Base-by-base conservation (phyloP, 2,888 invertebrate genomes). In the Tachina lurida region DNA sequence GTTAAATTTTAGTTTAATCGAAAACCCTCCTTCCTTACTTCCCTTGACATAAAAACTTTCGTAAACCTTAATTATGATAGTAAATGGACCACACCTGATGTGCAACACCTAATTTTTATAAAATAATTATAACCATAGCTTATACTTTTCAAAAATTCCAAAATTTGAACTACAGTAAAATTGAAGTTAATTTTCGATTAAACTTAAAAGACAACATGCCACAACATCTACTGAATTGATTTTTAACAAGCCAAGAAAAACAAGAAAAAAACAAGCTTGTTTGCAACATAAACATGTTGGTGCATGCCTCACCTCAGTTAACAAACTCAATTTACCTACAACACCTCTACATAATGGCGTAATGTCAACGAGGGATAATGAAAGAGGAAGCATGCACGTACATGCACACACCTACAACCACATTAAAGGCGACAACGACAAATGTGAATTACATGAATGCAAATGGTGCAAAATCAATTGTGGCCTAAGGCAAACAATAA, bases 201-300 rank as follows among this genome's bases (percentile, higher is more conserved):
- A n/a, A n/a, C 39, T 60, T 60, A 2, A 39, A 43, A n/a, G 12
- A n/a, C n/a, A 41, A 43, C 74, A 81, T 74, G 41, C 73, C 81
- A 68, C 73, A 73, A 56, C 77, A 68, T 77, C 63, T 81, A 73
- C 77, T 41, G 17, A 73, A 73, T 67, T 77, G 71, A 83, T 67
- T 71, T 70, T 62, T 62, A 56, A 70, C 75, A 75, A 58, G 41
- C 31, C 43, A 17, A 70, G 43, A 31, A 54, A 74, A 70, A 76
- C n/a, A 70, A 56, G 68, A 81, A 81, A 77, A 76, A 77, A 81
- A 77, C 60, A 77, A 67, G 15, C 54, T 58, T 84, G 71, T 71
- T 67, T 70, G 79, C 73, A 62, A 74, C 68, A 73, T 65, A 41
- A 78, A 78, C 67, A 78, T 56, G n/a, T 43, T 54, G 62, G 39